These are phyloP conservation scores for Drosophila picticornis DNA, from an alignment of 2,888 invertebrate genomes.

Conservation along the genomic window DNA sequence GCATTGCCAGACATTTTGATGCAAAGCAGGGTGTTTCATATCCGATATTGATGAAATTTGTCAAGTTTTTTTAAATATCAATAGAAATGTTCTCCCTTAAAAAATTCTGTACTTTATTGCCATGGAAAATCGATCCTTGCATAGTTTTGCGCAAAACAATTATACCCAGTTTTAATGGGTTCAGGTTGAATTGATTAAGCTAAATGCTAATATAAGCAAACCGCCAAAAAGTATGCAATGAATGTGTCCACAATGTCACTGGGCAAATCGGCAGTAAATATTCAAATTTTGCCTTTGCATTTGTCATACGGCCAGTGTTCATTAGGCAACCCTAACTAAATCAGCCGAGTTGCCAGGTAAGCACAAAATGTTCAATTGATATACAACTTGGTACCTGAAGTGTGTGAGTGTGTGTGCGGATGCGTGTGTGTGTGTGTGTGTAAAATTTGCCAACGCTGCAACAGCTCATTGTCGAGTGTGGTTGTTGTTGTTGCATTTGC, in stretches of 20 bases:
- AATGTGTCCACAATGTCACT: neutral
- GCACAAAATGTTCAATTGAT: conserved; percentile 65
- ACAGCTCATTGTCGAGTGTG: conserved; percentile 45
- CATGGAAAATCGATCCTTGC: neutral
- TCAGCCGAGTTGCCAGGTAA: conserved; percentile 52
- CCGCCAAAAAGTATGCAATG: conserved; percentile 32
- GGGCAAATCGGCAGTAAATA: conserved; percentile 18
- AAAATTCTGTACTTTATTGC: neutral
- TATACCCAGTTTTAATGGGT: neutral
- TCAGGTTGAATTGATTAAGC: neutral
- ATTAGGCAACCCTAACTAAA: conserved; percentile 59
- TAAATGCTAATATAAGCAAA: neutral
- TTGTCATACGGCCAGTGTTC: conserved; percentile 38
- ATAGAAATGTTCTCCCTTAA: accelerated
- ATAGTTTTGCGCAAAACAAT: neutral
- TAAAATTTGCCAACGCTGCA: conserved; percentile 58
- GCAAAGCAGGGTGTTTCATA: neutral
- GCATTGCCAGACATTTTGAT: too few relatives aligned
- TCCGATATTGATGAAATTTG: neutral
- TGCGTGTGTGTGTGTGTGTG: conserved; percentile 11
- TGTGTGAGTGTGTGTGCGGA: neutral
- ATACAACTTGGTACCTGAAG: conserved; percentile 40
- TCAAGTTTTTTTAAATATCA: neutral
- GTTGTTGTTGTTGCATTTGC: conserved; percentile 29
- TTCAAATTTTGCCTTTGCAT: conserved; percentile 20